Percentiles rank a stretch among this genome's conserved stretches.
Evolutionary conservation across 1,140 invertebrate genomes (phyloP).

Genomic region (Danaus plexippus): DNA sequence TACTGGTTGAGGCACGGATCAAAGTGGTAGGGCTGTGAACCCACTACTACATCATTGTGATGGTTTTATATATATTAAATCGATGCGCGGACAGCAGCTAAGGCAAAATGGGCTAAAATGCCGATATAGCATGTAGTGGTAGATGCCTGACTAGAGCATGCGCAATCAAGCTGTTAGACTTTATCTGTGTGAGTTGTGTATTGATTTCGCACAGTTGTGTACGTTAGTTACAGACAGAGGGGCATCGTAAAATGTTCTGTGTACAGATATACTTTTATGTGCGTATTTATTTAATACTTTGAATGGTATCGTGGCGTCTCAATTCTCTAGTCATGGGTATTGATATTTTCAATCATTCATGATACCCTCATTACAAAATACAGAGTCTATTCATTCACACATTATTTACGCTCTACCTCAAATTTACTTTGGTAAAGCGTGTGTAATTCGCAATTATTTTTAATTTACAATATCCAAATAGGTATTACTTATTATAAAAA

Average conservation of each 20-base stretch:
- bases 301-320: conserved; percentile 36
- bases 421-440: neutral
- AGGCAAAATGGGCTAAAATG: conserved; percentile 36
- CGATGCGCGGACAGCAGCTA: conserved; percentile 33
- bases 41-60: conserved; percentile 35
- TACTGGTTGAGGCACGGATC: conserved; percentile 49
- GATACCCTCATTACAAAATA: too few species aligned
- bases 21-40: conserved; percentile 31
- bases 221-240: conserved; percentile 45
- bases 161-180: conserved; percentile 28
- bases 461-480: neutral
- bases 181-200: conserved; percentile 56
- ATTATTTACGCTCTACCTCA: too few species aligned
- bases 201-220: conserved; percentile 57
- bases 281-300: conserved; percentile 46
- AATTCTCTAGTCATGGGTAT: conserved; percentile 22
- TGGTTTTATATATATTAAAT: conserved; percentile 32
- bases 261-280: conserved; percentile 27
- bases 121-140: conserved; percentile 39
- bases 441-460: too few species aligned
- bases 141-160: conserved; percentile 38
- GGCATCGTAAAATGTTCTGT: conserved; percentile 25
- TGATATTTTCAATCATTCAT: neutral
- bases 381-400: neutral
- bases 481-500: neutral